Evolutionary conservation across 2,797 vertebrate species (phyloP).

Genomic region (Enteromius thamalakanensis): DNA sequence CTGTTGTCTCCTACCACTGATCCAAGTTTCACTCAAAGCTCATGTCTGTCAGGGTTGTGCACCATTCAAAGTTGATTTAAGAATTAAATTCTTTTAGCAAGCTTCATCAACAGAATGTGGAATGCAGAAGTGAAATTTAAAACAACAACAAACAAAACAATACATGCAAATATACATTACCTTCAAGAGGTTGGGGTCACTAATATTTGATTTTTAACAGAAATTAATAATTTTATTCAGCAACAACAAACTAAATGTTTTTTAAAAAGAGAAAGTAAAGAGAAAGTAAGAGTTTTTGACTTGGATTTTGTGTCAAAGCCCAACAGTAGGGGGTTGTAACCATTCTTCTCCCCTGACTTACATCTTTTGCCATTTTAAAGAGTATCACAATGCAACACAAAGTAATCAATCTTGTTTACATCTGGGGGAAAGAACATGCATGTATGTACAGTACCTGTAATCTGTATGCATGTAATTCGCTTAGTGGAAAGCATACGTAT

Average conservation of each 20-base stretch:
- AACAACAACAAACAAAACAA: not conserved
- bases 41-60: not conserved
- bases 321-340: too few species aligned
- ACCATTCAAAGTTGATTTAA: not conserved
- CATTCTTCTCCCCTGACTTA: too few species aligned
- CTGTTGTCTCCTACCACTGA: conserved; percentile 7
- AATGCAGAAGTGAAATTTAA: not conserved
- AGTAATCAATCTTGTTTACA: too few species aligned
- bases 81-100: not conserved
- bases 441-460: too few species aligned
- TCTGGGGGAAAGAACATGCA: too few species aligned
- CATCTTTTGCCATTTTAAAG: too few species aligned
- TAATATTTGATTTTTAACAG: not conserved
- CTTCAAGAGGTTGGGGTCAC: not conserved
- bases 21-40: conserved; percentile 16
- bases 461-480: too few species aligned
- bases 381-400: too few species aligned
- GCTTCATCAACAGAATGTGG: not conserved
- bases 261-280: not conserved
- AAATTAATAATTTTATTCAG: not conserved
- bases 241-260: not conserved
- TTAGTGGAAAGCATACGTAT: too few species aligned
- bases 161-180: not conserved
- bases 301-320: too few species aligned
- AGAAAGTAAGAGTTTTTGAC: too few species aligned